phyloP scores from a whole-genome alignment of 2,113 vertebrate genomes.

The pig (Sus scrofa) region T2T-Sscrofa CM000822.6:32258001-32258500 shows the following conservation, averaged over 20 bases:
- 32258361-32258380: constrained; percentile 41
- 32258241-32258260: constrained; percentile 75
- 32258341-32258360: constrained; percentile 66
- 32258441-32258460: constrained; percentile 68
- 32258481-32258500: constrained; percentile 80
- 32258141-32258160: constrained; percentile 66
- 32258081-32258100: constrained; percentile 23
- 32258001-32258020: not conserved
- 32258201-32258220: constrained; percentile 81
- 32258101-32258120: not conserved
- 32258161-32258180: constrained; percentile 77
- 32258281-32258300: constrained; percentile 81
- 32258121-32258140: constrained; percentile 24
- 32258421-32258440: constrained; percentile 6
- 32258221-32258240: constrained; percentile 66
- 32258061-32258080: not conserved
- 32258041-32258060: not conserved
- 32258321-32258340: constrained; percentile 76
- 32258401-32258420: constrained; percentile 51
- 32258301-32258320: constrained; percentile 62
- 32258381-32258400: constrained; percentile 68
- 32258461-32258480: constrained; percentile 78
- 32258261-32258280: constrained; percentile 48
- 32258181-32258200: constrained; percentile 74
- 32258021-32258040: constrained; percentile 11